Evolutionary conservation across 1,140 invertebrate species (phyloP), one percentile per base, ranked within the genome.

Genomic region (Oryzaephilus surinamensis): DNA sequence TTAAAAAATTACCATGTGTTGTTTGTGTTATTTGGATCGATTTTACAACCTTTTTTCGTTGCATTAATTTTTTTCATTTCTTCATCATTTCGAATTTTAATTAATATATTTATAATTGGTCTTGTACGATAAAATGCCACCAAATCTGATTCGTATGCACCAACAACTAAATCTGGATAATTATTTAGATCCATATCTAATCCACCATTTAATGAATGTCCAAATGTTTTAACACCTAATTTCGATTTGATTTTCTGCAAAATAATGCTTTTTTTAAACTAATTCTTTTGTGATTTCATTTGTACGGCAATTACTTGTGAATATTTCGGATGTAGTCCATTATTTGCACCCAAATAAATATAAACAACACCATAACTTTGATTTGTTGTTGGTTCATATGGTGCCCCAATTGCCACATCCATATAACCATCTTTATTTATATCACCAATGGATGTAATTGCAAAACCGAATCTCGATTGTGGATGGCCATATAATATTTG

Each of bases 371-470:
- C 83, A n/a, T n/a, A n/a, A n/a, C n/a, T n/a, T n/a, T n/a, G n/a
- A n/a, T n/a, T n/a, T 11, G 84, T 85, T 46, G 77, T 69, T 2
- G 73, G 78, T 63, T 93, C 89, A 58, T 93, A 95, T 0, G 91
- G 92, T 14, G 91, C 90, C 11, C 92, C 92, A 35, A 96, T 76
- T 0, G 88, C 90, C 29, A 96, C 66, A 60, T 96, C 92, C 51
- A 85, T 81, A 55, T 76, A 90, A 0, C 81, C 79, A 61, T 96
- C 92, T 62, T 84, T 85, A 58, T 97, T 95, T 6, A 97, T 68
- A 62, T 97, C 92, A 19, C 89, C 88, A 14, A 90, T 63, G 55
- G 81, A 83, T 2, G 89, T 74, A 39, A 97, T 67, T 0, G 92
- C 73, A 46, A 92, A 79, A 4, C 90, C 90, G 63, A 92, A 95